These are phyloP conservation scores for Urophycis tenuis DNA, from an alignment of 2,797 vertebrate species.

Conservation along the genomic window DNA sequence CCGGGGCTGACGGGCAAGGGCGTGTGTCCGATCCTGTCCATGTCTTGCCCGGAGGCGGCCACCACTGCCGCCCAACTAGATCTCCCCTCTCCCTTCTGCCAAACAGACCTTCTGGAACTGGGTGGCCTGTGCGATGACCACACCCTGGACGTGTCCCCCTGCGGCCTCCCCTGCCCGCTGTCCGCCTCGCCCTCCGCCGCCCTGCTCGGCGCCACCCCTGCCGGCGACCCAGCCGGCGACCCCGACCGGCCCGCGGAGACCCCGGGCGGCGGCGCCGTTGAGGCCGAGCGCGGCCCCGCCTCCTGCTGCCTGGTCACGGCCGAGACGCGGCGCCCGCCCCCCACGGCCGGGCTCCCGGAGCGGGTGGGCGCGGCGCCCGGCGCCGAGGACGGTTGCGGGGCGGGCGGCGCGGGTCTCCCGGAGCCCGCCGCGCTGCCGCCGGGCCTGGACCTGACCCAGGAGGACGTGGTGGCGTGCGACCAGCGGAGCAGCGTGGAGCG, in stretches of 20 bases:
- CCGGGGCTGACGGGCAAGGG: slow-evolving; percentile 41
- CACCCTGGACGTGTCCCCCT: slow-evolving; percentile 50
- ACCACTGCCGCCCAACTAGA: slow-evolving; percentile 36
- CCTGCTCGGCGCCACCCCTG: background rate
- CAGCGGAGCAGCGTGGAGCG: slow-evolving; percentile 85
- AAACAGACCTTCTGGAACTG: slow-evolving; percentile 57
- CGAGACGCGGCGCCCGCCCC: background rate
- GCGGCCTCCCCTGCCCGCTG: slow-evolving; percentile 53
- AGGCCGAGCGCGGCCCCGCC: slow-evolving; percentile 33
- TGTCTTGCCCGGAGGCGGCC: slow-evolving; percentile 42
- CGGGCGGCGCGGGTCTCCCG: background rate
- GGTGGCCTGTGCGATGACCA: slow-evolving; percentile 50
- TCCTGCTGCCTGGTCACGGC: slow-evolving; percentile 20
- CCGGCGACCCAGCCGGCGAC: background rate
- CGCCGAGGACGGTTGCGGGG: background rate
- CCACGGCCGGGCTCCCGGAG: background rate
- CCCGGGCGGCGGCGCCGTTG: slow-evolving; percentile 37
- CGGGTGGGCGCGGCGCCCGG: background rate
- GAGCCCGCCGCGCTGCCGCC: background rate
- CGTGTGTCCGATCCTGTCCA: slow-evolving; percentile 63
- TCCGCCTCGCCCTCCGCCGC: slow-evolving; percentile 22
- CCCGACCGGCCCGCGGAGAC: slow-evolving; percentile 39
- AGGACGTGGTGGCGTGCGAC: slow-evolving; percentile 30
- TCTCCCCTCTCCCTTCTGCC: slow-evolving; percentile 44
- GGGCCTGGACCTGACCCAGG: background rate